A percentile compares a stretch with the other conserved stretches of the same genome.
Conservation (phyloP, 2,888 invertebrate species). For the Leptopilina syphax region DNA sequence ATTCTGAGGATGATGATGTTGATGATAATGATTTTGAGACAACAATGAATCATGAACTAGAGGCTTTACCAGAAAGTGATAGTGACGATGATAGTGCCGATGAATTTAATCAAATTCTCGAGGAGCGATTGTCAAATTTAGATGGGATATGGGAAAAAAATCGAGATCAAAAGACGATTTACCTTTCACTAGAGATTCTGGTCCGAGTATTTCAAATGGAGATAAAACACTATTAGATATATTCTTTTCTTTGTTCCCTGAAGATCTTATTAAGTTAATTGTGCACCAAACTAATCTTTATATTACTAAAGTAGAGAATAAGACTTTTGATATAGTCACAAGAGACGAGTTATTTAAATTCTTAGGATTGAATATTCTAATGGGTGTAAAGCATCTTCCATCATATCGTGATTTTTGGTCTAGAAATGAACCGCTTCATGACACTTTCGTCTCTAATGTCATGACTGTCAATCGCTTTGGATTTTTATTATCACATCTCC, state of each 20-base stretch:
- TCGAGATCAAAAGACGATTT: no score
- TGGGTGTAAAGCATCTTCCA: neutral
- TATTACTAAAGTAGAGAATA: neutral
- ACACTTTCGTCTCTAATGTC: no score
- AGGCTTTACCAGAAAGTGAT: neutral
- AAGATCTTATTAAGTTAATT: no score
- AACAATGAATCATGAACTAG: constrained; percentile 6
- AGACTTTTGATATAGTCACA: neutral
- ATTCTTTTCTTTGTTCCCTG: no score
- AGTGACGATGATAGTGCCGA: neutral
- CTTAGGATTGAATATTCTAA: neutral
- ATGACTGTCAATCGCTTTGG: no score
- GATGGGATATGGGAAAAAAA: constrained; percentile 7
- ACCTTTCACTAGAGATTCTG: no score
- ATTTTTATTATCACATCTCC: no score
- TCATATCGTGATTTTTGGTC: neutral
- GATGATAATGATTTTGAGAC: neutral
- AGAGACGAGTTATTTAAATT: neutral
- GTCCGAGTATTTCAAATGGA: no score
- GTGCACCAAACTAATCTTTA: neutral
- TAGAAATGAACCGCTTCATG: no score
- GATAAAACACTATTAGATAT: no score
- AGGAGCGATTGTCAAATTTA: constrained; percentile 5
- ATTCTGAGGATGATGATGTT: no score
- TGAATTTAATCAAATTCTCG: constrained; percentile 3